phyloP scores from a whole-genome alignment of 37 sponge, comb jelly and placozoan genomes.

The Chondrosia reniformis region DNA sequence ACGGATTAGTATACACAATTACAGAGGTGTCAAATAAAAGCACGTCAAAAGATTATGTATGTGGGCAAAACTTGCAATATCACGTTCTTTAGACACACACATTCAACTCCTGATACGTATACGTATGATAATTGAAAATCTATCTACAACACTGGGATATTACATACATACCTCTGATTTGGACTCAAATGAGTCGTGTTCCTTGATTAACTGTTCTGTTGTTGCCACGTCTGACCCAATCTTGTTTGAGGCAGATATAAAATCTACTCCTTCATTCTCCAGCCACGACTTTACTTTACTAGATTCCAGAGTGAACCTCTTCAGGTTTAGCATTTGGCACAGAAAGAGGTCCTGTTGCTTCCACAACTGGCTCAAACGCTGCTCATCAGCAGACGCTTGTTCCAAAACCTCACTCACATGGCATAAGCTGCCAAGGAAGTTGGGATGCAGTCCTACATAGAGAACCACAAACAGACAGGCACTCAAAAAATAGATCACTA shows the following conservation, averaged over 20 bases:
- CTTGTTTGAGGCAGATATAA: conserved; percentile 25
- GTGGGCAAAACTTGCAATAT: no score
- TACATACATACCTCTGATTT: conserved; percentile 20
- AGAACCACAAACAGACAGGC: not conserved
- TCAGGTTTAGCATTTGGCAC: conserved; percentile 28
- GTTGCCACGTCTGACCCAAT: conserved; percentile 26
- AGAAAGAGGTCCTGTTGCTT: conserved; percentile 11
- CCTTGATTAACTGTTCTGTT: conserved; percentile 19
- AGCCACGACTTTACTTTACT: conserved; percentile 62
- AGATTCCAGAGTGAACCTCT: conserved; percentile 34
- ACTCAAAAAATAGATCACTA: no score
- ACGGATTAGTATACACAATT: not conserved
- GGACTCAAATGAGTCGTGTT: conserved; percentile 51
- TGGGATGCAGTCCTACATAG: conserved; percentile 10
- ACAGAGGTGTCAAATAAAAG: no score
- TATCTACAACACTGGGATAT: not conserved
- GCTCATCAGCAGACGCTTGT: conserved; percentile 39
- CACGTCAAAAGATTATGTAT: no score
- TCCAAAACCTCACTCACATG: conserved; percentile 61
- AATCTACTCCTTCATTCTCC: conserved; percentile 25
- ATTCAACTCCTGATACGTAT: conserved; percentile 14
- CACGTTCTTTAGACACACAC: conserved; percentile 22
- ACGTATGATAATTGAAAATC: not conserved
- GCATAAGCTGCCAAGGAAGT: conserved; percentile 32
- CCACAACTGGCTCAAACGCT: conserved; percentile 29